Conservation (phyloP, 2,797 vertebrate species). For the Pitangus sulphuratus region DNA sequence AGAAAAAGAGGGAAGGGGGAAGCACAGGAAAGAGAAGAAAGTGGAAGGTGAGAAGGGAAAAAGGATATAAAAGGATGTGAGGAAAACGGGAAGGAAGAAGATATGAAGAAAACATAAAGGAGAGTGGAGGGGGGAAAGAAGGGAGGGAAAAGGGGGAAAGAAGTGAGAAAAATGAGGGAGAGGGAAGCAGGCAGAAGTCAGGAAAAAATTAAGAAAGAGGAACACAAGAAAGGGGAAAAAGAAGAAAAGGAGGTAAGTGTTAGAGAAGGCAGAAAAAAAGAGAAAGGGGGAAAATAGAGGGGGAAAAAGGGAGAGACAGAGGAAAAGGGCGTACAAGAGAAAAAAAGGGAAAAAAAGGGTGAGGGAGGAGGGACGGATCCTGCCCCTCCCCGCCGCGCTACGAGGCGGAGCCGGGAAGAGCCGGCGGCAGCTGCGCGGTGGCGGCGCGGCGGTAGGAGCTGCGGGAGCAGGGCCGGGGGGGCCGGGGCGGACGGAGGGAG, state of each 20-base stretch:
- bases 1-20: not conserved
- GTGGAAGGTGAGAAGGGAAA: not conserved
- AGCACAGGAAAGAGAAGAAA: not conserved
- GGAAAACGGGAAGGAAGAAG: not conserved
- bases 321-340: not conserved
- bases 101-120: not conserved
- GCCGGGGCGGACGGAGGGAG: not conserved
- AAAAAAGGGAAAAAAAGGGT: not conserved
- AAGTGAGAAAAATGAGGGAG: not conserved
- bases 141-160: not conserved
- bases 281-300: rapidly evolving
- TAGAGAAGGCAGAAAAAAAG: not conserved
- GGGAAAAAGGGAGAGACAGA: not conserved
- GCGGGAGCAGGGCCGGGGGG: not conserved
- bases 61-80: not conserved
- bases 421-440: not conserved
- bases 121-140: not conserved
- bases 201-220: not conserved
- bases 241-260: not conserved
- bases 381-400: not conserved
- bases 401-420: not conserved
- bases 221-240: not conserved
- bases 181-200: not conserved
- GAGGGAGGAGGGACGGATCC: not conserved
- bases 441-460: not conserved